A percentile compares a stretch with the other conserved stretches of the same genome.
Conservation (phyloP, 1,140 invertebrate species). For the Procambarus clarkii region DNA sequence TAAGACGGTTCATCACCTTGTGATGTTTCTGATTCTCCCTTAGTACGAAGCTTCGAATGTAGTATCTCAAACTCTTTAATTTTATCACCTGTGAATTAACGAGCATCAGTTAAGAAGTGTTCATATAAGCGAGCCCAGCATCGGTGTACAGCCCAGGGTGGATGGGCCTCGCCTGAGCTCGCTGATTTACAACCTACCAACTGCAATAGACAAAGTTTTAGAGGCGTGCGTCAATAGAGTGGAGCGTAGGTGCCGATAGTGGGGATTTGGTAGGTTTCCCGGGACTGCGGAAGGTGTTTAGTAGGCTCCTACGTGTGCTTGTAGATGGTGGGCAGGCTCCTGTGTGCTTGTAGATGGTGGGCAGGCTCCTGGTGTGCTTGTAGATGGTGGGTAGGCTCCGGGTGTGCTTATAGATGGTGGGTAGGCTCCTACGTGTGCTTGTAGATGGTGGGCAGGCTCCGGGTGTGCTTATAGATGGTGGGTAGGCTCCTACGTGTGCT, state of each 20-base stretch:
- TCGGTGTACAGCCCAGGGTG: not conserved
- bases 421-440: too few species aligned
- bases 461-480: too few species aligned
- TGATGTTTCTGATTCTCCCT: too few species aligned
- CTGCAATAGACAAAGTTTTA: not conserved
- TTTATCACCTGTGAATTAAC: not conserved
- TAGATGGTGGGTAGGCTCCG: too few species aligned
- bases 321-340: too few species aligned
- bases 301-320: not conserved
- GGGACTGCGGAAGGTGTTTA: too few species aligned
- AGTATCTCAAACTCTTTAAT: not conserved
- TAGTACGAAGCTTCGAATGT: not conserved
- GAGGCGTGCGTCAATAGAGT: not conserved
- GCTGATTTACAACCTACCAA: conserved; percentile 1
- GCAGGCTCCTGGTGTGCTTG: too few species aligned
- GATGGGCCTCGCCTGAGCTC: not conserved
- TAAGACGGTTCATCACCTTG: too few species aligned
- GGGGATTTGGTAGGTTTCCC: not conserved
- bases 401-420: not conserved
- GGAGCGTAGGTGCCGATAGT: not conserved
- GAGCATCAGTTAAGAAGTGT: not conserved
- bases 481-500: too few species aligned
- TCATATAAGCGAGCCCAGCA: not conserved
- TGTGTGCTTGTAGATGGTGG: too few species aligned
- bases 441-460: too few species aligned